These are phyloP conservation scores for Microcebus jonahi DNA, from an alignment of 2,113 vertebrate genomes.

Conservation along the genomic window DNA sequence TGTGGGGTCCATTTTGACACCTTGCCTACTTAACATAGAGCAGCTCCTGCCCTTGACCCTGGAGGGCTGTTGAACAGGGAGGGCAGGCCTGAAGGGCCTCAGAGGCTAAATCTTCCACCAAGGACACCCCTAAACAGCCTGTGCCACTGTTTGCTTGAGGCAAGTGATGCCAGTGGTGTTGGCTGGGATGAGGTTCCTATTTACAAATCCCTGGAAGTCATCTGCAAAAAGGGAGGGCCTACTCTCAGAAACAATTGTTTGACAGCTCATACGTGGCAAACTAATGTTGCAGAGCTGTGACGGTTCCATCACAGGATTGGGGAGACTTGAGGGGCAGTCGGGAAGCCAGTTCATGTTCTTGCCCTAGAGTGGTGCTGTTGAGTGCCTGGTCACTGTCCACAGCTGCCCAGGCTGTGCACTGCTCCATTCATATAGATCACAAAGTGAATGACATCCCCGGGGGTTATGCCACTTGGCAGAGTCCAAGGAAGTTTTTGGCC, in stretches of 20 bases:
- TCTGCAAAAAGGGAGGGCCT: background rate
- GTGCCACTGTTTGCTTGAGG: background rate
- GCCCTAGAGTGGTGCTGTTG: background rate
- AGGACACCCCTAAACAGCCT: background rate
- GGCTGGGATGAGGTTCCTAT: background rate
- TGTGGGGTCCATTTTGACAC: background rate
- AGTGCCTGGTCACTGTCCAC: background rate
- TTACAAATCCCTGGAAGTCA: background rate
- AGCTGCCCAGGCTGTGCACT: background rate
- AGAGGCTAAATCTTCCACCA: background rate
- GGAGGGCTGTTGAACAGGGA: background rate
- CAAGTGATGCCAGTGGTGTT: background rate
- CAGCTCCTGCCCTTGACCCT: background rate
- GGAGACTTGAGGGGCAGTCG: background rate
- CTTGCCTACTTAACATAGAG: background rate
- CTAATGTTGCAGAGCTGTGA: background rate
- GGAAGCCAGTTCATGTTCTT: background rate
- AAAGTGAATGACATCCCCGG: background rate
- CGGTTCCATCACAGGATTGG: background rate
- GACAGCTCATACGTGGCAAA: background rate
- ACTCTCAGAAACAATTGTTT: background rate
- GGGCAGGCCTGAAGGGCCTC: background rate
- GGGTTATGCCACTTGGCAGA: background rate
- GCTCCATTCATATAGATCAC: background rate
- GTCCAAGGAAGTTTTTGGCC: background rate